A percentile compares a stretch with the other conserved stretches of the same genome.
These are phyloP conservation scores for Brachionus koreanus DNA, from an alignment of 1,140 invertebrate species.

Conservation along the genomic window DNA sequence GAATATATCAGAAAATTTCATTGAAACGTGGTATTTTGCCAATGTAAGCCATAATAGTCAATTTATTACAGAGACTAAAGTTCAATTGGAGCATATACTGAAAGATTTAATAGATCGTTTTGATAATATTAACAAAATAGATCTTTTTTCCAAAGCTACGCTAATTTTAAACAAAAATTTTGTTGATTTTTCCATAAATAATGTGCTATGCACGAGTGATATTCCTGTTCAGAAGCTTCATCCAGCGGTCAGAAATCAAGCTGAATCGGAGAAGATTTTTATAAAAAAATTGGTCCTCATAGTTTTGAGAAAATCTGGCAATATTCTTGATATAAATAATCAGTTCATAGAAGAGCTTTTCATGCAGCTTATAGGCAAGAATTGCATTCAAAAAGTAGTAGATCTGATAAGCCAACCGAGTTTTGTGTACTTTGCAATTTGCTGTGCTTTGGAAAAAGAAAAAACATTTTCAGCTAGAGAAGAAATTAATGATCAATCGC, in stretches of 20 bases:
- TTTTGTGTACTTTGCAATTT: constrained; percentile 17
- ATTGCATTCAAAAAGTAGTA: constrained; percentile 20
- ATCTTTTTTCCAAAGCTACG: background rate
- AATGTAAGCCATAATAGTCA: constrained; percentile 18
- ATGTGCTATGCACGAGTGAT: background rate
- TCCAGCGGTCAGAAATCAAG: background rate
- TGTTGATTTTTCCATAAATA: background rate
- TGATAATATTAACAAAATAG: background rate
- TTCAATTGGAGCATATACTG: background rate
- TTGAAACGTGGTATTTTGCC: constrained; percentile 12
- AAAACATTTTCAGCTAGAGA: background rate
- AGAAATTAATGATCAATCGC: background rate
- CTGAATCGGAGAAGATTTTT: constrained; percentile 2
- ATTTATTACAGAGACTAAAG: background rate
- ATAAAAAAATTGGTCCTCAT: constrained; percentile 31
- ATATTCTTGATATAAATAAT: constrained; percentile 4
- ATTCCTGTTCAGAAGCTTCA: background rate
- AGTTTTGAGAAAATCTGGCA: constrained; percentile 8
- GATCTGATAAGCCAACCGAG: background rate
- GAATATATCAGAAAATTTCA: background rate
- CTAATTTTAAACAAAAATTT: constrained; percentile 16
- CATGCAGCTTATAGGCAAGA: constrained; percentile 23
- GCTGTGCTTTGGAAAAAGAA: background rate
- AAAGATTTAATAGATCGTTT: constrained; percentile 31
- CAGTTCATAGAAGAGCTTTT: constrained; percentile 16